phyloP scores from a whole-genome alignment of 2,113 vertebrate species.

The Melanerpes aurifrons region DNA sequence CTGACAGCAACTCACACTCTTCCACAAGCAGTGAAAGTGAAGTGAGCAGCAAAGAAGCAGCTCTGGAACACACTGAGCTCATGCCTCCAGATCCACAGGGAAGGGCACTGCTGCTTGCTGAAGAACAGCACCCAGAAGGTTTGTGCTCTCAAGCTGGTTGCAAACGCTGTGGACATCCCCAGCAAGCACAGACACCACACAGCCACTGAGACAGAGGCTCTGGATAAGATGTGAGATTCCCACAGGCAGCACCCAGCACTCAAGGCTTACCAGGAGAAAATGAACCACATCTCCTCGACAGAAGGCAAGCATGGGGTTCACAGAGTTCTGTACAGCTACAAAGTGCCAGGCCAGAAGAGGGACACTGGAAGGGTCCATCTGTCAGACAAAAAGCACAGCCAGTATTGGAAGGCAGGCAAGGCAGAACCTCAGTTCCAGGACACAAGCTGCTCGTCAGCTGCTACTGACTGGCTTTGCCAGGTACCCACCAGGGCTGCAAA shows the following conservation, averaged over 20 bases:
- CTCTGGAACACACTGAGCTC: neutral
- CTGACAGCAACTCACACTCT: neutral
- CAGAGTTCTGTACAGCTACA: slow-evolving; percentile 86
- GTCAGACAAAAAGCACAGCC: slow-evolving; percentile 1
- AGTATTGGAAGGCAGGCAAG: neutral
- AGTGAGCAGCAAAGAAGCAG: neutral
- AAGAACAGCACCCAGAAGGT: neutral
- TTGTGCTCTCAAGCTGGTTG: neutral
- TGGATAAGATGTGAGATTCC: neutral
- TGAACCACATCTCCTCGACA: slow-evolving; percentile 94
- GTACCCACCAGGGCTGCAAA: neutral
- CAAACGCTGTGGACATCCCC: neutral
- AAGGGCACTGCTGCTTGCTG: neutral
- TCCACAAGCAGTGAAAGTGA: neutral
- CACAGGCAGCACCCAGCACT: neutral
- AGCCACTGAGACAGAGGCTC: neutral
- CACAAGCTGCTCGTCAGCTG: neutral
- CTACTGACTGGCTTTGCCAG: neutral
- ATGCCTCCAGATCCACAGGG: neutral
- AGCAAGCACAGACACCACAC: neutral
- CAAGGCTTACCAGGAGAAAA: slow-evolving; percentile 87
- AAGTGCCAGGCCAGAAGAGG: slow-evolving; percentile 97
- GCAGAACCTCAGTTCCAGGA: neutral
- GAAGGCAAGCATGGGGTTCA: slow-evolving; percentile 94
- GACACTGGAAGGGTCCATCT: slow-evolving; percentile 95